phyloP scores from a whole-genome alignment of 2,113 vertebrate species.

The Channa argus region DNA sequence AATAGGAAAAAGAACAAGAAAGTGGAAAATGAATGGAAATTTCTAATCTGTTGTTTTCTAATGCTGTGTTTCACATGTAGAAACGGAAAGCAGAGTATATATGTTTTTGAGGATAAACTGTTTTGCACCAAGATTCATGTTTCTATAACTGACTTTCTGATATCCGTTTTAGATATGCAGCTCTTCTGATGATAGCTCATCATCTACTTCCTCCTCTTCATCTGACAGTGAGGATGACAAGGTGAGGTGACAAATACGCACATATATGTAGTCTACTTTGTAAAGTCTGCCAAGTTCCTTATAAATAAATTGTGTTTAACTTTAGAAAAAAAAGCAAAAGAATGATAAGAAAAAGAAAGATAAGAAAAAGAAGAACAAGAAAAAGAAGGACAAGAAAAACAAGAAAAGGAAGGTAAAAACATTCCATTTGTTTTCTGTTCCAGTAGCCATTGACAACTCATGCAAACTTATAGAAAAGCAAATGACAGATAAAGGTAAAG shows the following conservation, averaged over 20 bases:
- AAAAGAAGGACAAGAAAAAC: slow-evolving; percentile 51
- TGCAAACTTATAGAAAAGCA: no score
- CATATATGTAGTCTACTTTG: not conserved
- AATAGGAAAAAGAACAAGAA: slow-evolving; percentile 57
- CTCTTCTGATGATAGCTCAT: slow-evolving; percentile 58
- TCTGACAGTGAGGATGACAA: slow-evolving; percentile 65
- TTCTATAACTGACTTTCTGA: not conserved
- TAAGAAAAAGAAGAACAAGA: slow-evolving; percentile 58
- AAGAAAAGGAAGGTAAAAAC: slow-evolving; percentile 47
- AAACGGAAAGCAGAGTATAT: no score
- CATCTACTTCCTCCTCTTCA: slow-evolving; percentile 42
- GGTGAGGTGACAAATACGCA: slow-evolving; percentile 29
- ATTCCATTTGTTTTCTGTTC: not conserved
- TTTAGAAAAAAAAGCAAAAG: slow-evolving; percentile 44
- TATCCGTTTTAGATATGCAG: slow-evolving; percentile 37
- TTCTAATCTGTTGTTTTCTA: not conserved
- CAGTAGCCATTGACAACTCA: not conserved
- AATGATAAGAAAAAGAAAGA: slow-evolving; percentile 48
- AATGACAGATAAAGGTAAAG: no score
- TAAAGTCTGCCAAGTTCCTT: not conserved
- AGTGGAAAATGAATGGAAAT: not conserved
- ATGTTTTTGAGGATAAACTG: no score
- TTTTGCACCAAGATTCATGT: no score
- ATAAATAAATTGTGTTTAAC: not conserved
- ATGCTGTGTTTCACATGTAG: not conserved